Evolutionary conservation across 2,888 invertebrate genomes (phyloP), one percentile per base, ranked within the genome.

Genomic region (Ophion ellenae): DNA sequence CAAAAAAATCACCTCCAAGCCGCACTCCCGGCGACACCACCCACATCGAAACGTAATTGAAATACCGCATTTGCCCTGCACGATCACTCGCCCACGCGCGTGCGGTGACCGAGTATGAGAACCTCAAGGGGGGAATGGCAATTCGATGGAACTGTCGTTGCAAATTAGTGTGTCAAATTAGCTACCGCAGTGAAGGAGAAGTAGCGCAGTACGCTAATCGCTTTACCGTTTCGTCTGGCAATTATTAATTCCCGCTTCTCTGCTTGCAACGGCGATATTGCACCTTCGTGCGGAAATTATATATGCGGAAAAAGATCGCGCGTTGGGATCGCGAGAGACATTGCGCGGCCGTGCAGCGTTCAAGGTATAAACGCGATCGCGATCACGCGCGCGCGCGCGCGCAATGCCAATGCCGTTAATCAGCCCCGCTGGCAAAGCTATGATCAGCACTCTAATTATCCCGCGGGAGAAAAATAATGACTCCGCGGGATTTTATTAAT

Each of bases 381-480:
- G 64, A 59, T 32, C 45, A 40, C 53, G 71, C 53, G 74, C 45
- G 61, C 53, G 71, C 53, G 74, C 45, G 61, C 63, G 63, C 79
- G 69, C 75, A 77, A 59, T 36, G 36, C 24, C 71, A 84, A 86
- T 80, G 74, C 71, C 79, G 84, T 88, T 88, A 87, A 87, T 88
- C 87, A 87, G 61, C 57, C 64, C 28, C 32, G 63, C 81, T 36
- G 67, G 84, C 77, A 73, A 70, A 85, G 83, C 83, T 78, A 81
- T 75, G 88, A 88, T 82, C 84, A 83, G 78, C 80, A 81, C 78
- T 80, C 81, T 80, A 85, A 87, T 82, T 85, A 85, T 69, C 79
- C 78, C 32, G 73, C 76, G 84, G 86, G 80, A 76, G 80, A 88
- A 87, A 85, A 88, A 85, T 86, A 87, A 87, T 87, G 84, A 87